Percentiles rank a stretch among this genome's conserved stretches.
These are phyloP conservation scores for Ptycholaimellus sp. DNA, from an alignment of 2,888 invertebrate species.

Conservation along the genomic window DNA sequence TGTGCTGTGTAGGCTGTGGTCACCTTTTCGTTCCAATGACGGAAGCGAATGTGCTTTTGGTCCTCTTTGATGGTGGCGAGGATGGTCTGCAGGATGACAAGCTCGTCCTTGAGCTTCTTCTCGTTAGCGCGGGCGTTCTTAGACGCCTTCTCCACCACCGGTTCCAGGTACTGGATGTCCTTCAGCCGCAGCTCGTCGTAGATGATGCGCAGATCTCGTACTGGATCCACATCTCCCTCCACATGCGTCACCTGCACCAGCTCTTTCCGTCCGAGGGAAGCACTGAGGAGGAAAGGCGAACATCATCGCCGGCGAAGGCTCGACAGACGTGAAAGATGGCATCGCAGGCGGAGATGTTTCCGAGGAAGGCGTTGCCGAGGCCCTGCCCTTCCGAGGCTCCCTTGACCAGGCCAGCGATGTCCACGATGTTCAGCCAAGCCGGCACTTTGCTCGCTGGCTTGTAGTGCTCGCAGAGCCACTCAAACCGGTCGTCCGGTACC, in stretches of 20 bases:
- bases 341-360: constrained; percentile 88
- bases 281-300: no score
- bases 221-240: constrained; percentile 85
- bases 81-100: constrained; percentile 31
- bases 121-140: constrained; percentile 74
- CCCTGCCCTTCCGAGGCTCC: constrained; percentile 91
- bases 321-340: constrained; percentile 81
- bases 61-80: constrained; percentile 51
- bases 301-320: constrained; percentile 27
- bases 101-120: constrained; percentile 80
- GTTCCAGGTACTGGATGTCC: constrained; percentile 52
- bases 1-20: constrained; percentile 9
- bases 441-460: constrained; percentile 67
- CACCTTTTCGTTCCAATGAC: constrained; percentile 21
- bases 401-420: constrained; percentile 85
- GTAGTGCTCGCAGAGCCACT: constrained; percentile 65
- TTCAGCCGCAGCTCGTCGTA: constrained; percentile 73
- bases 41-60: not conserved
- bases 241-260: constrained; percentile 87
- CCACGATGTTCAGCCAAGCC: constrained; percentile 78
- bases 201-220: constrained; percentile 79
- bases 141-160: constrained; percentile 57
- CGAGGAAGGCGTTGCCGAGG: constrained; percentile 81
- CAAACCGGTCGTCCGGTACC: constrained; percentile 74
- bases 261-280: no score